Percentiles rank a stretch among this genome's conserved stretches.
Conservation (phyloP, 2,113 vertebrate species). For the Myrmecobius fasciatus region DNA sequence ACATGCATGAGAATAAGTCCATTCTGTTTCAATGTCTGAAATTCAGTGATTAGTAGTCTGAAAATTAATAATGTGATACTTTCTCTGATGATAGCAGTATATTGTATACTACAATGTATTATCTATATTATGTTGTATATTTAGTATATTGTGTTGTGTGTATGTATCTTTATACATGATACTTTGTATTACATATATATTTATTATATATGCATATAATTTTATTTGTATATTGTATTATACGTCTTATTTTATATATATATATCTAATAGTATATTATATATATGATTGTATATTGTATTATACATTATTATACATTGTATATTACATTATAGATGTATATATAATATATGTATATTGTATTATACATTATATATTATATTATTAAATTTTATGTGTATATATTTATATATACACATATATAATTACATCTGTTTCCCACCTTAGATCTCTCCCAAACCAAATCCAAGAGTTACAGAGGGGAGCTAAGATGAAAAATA, state of each 20-base stretch:
- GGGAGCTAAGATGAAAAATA: not conserved
- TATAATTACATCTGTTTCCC: not conserved
- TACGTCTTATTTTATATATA: no score
- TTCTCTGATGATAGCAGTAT: not conserved
- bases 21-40: not conserved
- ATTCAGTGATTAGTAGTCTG: not conserved
- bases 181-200: no score
- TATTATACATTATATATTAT: no score
- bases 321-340: no score
- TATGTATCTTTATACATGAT: not conserved
- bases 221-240: no score
- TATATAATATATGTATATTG: no score
- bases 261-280: no score
- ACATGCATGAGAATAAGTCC: not conserved
- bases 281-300: no score
- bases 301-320: no score
- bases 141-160: not conserved
- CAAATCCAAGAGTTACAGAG: not conserved
- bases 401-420: not conserved
- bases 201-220: no score
- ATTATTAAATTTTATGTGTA: not conserved
- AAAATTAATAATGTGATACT: not conserved
- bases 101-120: not conserved
- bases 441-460: not conserved
- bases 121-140: no score